Evolutionary conservation across 2,113 vertebrate species (phyloP), one percentile per base, ranked within the genome.

Genomic region (Cromileptes altivelis): DNA sequence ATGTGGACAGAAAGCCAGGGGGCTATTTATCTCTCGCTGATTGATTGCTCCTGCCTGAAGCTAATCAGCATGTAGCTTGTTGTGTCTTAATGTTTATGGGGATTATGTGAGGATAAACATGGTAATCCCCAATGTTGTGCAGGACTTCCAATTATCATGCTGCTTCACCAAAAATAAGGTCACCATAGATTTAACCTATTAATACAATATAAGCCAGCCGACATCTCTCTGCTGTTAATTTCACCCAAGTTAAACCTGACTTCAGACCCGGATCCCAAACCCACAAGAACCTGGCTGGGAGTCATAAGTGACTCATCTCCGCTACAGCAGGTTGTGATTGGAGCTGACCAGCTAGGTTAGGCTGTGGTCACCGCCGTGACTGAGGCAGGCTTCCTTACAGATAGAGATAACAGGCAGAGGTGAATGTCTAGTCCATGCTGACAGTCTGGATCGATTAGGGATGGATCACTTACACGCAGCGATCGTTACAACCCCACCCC

Each of bases 341-440:
- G 89, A 94, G 93, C 92, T 93, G 94, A 94, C 87, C 92, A 90
- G 86, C 86, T 84, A 88, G 92, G 92, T 87, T 91, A 93, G 92
- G 87, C 93, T 96, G 94, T 91, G 94, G 94, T 95, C 94, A 92
- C 90, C 85, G 93, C 84, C 81, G 90, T 93, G 94, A 92, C 91
- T 69, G 89, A 92, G 90, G 91, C 91, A 80, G 82, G 92, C 91
- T 89, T 91, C 88, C 85, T 87, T 89, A 86, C 87, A 88, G 89
- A 91, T 87, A 88, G 91, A 88, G 94, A 96, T 95, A 93, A 93
- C 81, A 89, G 88, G 90, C 89, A 91, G 91, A 94, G 94, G 94
- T 95, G 94, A 94, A 94, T 89, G 94, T 94, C 94, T 94, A 91
- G 94, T 95, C 95, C 92, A 87, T 94, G 95, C 94, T 94, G 95